phyloP scores from a whole-genome alignment of 2,113 vertebrate genomes.

The Psittacara wagleri region DNA sequence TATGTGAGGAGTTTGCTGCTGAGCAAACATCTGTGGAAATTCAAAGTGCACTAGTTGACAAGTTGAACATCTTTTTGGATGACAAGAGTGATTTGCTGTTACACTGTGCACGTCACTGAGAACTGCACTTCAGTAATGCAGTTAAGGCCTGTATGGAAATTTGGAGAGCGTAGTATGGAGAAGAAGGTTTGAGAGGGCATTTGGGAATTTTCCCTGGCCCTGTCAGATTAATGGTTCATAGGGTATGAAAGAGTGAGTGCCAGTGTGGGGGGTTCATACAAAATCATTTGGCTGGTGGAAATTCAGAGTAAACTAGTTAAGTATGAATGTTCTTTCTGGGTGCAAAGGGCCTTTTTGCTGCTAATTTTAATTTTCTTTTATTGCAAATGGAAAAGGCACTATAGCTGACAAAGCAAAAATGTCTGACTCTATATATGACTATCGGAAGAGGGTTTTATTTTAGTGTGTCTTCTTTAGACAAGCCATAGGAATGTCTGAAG shows the following conservation, averaged over 20 bases:
- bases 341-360: not conserved
- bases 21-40: not conserved
- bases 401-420: not conserved
- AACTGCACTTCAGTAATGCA: not conserved
- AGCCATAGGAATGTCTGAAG: not conserved
- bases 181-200: not conserved
- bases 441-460: not conserved
- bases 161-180: not conserved
- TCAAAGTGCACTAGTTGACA: rapidly evolving
- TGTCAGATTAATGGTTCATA: not conserved
- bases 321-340: not conserved
- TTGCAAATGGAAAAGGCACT: not conserved
- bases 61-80: not conserved
- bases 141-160: not conserved
- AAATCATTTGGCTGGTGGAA: not conserved
- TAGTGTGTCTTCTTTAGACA: not conserved
- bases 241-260: not conserved
- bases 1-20: not conserved
- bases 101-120: not conserved
- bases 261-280: not conserved
- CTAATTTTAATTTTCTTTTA: not conserved
- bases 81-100: not conserved
- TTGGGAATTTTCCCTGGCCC: not conserved
- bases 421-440: rapidly evolving
- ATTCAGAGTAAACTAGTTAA: not conserved